Conservation (phyloP, 1,140 invertebrate species). For the Drosophila orosa region DNA sequence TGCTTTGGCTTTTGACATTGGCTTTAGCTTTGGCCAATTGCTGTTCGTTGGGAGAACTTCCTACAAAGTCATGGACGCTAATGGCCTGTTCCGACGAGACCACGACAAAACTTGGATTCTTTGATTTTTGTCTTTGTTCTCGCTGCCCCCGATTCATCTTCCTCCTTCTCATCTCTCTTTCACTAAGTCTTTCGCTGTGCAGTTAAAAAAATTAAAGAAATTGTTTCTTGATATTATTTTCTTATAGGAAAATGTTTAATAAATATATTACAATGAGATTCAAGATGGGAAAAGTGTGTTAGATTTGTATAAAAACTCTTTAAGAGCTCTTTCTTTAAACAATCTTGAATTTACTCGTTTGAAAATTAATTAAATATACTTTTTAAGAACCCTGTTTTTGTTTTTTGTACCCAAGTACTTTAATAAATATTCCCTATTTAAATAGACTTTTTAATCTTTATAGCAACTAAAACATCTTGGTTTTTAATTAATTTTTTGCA, state of each 20-base stretch:
- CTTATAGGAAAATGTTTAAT: not conserved
- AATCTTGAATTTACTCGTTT: not conserved
- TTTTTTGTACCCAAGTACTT: not conserved
- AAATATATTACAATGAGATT: not conserved
- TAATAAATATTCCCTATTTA: not conserved
- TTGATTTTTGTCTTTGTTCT: constrained; percentile 48
- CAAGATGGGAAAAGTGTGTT: too few species aligned
- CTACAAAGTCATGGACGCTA: constrained; percentile 71
- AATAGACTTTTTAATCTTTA: not conserved
- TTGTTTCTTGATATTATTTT: not conserved
- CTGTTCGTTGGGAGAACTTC: constrained; percentile 22
- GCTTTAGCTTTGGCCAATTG: constrained; percentile 15
- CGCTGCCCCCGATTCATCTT: constrained; percentile 15
- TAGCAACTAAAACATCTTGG: too few species aligned
- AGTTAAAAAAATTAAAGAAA: constrained; percentile 2
- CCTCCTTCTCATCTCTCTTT: not conserved
- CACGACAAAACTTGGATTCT: constrained; percentile 46
- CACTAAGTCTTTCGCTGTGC: constrained; percentile 18
- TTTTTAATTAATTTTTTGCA: not conserved
- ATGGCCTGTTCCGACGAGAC: constrained; percentile 43
- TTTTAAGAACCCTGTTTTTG: not conserved
- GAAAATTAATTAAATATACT: not conserved
- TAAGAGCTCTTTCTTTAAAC: not conserved
- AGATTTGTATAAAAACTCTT: not conserved
- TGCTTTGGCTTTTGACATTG: constrained; percentile 1